These are phyloP conservation scores for Laothoe populi DNA, from an alignment of 2,888 invertebrate species.

Conservation along the genomic window DNA sequence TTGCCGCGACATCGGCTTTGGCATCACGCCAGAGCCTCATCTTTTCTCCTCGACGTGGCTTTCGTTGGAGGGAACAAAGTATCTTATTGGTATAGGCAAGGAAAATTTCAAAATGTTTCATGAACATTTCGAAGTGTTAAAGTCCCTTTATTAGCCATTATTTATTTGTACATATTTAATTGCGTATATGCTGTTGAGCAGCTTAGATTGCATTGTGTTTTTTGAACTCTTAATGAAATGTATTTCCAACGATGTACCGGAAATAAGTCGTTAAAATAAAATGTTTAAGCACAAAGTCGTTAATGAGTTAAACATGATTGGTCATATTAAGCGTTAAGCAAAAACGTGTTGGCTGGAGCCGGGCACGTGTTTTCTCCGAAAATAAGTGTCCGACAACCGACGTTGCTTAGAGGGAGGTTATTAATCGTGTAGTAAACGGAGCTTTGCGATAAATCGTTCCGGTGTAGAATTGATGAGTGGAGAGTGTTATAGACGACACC, in stretches of 20 bases:
- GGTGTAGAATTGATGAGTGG: slow-evolving; percentile 49
- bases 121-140: not conserved
- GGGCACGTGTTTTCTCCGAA: slow-evolving; percentile 64
- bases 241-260: not conserved
- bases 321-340: slow-evolving; percentile 13
- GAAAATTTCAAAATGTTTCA: slow-evolving; percentile 29
- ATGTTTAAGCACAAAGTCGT: slow-evolving; percentile 6
- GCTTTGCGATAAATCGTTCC: slow-evolving; percentile 46
- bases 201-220: not conserved
- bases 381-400: slow-evolving; percentile 63
- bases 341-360: slow-evolving; percentile 43
- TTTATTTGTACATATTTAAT: not conserved
- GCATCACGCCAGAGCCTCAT: slow-evolving; percentile 72
- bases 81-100: slow-evolving; percentile 31
- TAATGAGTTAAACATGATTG: slow-evolving; percentile 23
- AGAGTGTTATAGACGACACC: slow-evolving; percentile 48
- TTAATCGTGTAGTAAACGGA: slow-evolving; percentile 51
- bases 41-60: slow-evolving; percentile 71
- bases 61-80: slow-evolving; percentile 57
- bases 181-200: not conserved
- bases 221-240: not conserved
- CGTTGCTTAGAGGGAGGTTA: slow-evolving; percentile 46
- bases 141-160: slow-evolving; percentile 1
- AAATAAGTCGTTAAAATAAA: slow-evolving; percentile 13
- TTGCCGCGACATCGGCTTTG: slow-evolving; percentile 76